Evolutionary conservation across 2,113 vertebrate genomes (phyloP).

Genomic region (Clarias magur): DNA sequence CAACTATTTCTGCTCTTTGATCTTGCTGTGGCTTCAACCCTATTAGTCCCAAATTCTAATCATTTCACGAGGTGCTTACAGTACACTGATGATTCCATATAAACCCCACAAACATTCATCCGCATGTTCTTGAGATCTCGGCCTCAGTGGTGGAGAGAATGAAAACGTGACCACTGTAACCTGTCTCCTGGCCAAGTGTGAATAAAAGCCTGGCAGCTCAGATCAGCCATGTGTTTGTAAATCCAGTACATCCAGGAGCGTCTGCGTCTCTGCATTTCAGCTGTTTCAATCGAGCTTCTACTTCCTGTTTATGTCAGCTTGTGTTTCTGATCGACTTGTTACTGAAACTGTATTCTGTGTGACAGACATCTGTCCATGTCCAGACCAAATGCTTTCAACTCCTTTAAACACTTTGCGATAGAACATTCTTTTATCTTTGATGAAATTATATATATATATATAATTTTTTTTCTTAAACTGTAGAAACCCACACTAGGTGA

Average conservation of each 20-base stretch:
- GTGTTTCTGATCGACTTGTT: neutral
- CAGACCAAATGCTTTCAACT: neutral
- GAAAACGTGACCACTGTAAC: neutral
- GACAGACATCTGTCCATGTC: neutral
- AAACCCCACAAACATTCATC: neutral
- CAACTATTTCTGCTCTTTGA: neutral
- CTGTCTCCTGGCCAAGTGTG: neutral
- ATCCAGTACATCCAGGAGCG: too few relatives aligned
- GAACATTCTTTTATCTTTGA: neutral
- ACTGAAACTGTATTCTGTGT: neutral
- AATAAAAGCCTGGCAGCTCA: neutral
- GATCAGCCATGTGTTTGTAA: neutral
- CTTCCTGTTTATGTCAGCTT: neutral
- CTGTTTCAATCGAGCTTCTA: neutral
- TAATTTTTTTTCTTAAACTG: too few relatives aligned
- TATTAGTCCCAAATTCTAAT: neutral
- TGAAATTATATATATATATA: neutral
- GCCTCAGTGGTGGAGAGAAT: neutral
- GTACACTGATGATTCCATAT: neutral
- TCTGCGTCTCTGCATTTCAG: neutral
- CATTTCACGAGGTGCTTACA: neutral
- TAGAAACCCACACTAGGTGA: neutral
- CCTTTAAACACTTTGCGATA: neutral
- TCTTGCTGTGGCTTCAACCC: neutral
- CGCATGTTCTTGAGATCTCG: neutral